Base-by-base conservation (phyloP, 2,113 vertebrate genomes). In the Paralichthys olivaceus region DNA sequence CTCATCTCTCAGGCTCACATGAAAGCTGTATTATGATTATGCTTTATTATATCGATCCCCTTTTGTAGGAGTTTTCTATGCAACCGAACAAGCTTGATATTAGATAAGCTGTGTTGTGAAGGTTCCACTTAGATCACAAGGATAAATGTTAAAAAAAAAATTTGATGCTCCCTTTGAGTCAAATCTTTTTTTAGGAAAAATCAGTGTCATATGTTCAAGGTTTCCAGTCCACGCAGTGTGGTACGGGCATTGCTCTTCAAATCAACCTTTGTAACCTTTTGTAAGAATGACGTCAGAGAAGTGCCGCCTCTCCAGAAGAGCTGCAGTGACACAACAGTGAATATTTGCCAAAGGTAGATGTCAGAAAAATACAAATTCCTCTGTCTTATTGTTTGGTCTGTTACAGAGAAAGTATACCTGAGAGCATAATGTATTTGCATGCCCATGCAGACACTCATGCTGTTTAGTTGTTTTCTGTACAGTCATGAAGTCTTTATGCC, bases 61-160 rank as follows among this genome's bases (percentile, higher is more conserved):
- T 93, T 92, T 90, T 89, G 74, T 93, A 94, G 90, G 89, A 25
- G 72, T 92, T 91, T 93, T 94, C 93, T 94, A 94, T 95, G 94
- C 92, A 95, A 93, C 59, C 69, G 72, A 86, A 85, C 62, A 81
- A 83, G 80, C 69, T 88, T 15, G 20, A 81, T 87, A 74, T 71
- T 66, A 70, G 40, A 59, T 53, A 54, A 25, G 51, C 63, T 6
- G 72, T 85, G 77, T 86, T 87, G 81, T 89, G 71, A 84, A 37
- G 62, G 70, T 73, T 83, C 76, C 73, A 34, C 25, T 82, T 85
- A 49, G 65, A 58, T 45, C 56, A 68, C 7, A 61, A 77, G 26
- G 28, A 68, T 85, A 58, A 58, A 47, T 34, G 47, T 75, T 74
- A 5, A 29, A 29, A 29, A 29, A 29, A 29, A 29, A 29, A 29